Base-by-base conservation (phyloP, 2,113 vertebrate genomes). In the Vanacampus margaritifer region DNA sequence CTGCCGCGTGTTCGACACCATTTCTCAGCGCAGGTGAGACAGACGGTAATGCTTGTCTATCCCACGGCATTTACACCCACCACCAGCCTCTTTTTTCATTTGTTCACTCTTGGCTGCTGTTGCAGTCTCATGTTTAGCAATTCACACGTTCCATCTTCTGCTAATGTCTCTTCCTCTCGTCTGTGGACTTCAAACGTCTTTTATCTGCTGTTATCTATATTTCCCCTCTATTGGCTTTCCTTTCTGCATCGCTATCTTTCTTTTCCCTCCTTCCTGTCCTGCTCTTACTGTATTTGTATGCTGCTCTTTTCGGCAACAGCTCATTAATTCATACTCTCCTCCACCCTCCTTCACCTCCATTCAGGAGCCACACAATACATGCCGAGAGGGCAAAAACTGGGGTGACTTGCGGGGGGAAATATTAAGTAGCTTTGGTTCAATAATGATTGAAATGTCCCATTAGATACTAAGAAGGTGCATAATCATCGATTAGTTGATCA, bases 251-350 rank as follows among this genome's bases (percentile, higher is more conserved):
- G 3, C 82, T 82, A 78, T 84, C 86, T 84, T 76, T 64, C 79
- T 74, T 71, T 75, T 74, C 79, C 75, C 71, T 79, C 78, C 78
- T 79, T 76, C 75, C 75, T 76, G 64, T 79, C 69, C 77, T 61
- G 78, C 80, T 83, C 65, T 69, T 73, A 76, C 88, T 84, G 80
- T 89, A 88, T 90, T 89, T 90, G 89, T 89, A 90, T 89, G 85
- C 88, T 61, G 89, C 88, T 83, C 83, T 78, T 79, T 84, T 72
- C 87, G 81, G 82, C 88, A 88, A 87, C 87, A 88, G 78, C 87
- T 90, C 88, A 88, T 90, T 89, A 89, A 90, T 90, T 89, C 88
- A 86, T 79, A 71, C 88, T 88, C 87, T 84, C 88, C 89, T 86
- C 84, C 85, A 84, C 75, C 86, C 87, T 86, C 84, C 89, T 83